Evolutionary conservation across 2,797 vertebrate species (phyloP).

Genomic region (Pithecia hirsuta): DNA sequence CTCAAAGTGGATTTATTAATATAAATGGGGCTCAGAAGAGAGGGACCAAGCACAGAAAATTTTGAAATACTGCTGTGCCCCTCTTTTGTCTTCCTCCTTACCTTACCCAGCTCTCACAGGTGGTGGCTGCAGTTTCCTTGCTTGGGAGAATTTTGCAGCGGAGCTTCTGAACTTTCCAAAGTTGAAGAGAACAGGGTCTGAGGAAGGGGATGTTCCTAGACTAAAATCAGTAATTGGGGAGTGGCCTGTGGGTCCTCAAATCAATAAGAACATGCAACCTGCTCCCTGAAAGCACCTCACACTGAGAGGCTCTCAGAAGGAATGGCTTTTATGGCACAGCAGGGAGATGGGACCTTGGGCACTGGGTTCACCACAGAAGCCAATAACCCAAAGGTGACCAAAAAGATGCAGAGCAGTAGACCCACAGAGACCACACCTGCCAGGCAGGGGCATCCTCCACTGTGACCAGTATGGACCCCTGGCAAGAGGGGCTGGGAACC

Average conservation of each 20-base stretch:
- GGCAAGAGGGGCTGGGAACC: background rate
- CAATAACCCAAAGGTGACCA: background rate
- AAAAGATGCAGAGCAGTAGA: background rate
- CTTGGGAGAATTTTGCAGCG: background rate
- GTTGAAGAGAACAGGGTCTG: background rate
- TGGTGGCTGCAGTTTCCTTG: background rate
- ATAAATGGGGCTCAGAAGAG: background rate
- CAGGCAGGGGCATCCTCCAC: background rate
- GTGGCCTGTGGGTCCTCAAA: too few species aligned
- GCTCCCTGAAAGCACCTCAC: background rate
- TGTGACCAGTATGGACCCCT: background rate
- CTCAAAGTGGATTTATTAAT: background rate
- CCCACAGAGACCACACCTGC: background rate
- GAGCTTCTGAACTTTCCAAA: background rate
- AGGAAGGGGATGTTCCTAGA: background rate
- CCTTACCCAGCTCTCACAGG: background rate
- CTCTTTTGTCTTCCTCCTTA: background rate
- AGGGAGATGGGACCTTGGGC: background rate
- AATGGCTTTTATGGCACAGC: background rate
- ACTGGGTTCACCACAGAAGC: background rate
- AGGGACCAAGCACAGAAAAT: too few species aligned
- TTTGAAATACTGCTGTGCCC: fast-evolving
- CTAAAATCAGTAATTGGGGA: background rate
- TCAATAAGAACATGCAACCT: background rate
- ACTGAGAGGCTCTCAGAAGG: background rate